Base-by-base conservation (phyloP, 2,797 vertebrate species). In the Sparidentex hasta region DNA sequence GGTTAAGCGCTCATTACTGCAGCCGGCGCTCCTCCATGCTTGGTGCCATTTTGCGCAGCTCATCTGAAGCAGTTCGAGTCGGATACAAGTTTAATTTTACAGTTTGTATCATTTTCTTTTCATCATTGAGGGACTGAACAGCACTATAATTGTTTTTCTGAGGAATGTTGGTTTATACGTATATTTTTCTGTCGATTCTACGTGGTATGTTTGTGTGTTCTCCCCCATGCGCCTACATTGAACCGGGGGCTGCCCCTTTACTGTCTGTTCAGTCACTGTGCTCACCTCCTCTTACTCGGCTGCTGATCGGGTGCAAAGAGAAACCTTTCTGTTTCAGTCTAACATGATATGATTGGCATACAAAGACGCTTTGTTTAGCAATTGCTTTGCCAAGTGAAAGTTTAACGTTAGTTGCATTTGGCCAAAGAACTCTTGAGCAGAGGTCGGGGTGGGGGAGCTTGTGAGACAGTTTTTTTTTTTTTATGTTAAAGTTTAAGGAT, bases 151-250 rank as follows among this genome's bases (percentile, higher is more conserved):
- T 33, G 65, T 80, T 82, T 84, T 82, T 82, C 76, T 80, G 84
- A 90, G 72, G 87, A 91, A 89, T 90, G 83, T 93, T 56, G 11
- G 51, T 84, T 80, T 84, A 65, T 69, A 79, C 47, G 58, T 85
- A 44, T 82, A 72, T 90, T 80, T 82, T 71, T 56, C 13, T 64
- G 50, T 6, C n/a, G 52, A 51, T 33, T 72, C 14, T 70, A 50
- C 62, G 55, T 71, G 55, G 69, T 62, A 12, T 81, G 67, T 71
- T 43, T 81, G 74, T 66, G 51, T 74, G 59, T 80, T 43, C 56
- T 65, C 74, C 72, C 27, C 79, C 13, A 20, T 68, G 50, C 74
- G 12, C 86, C 85, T 81, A 87, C 18, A 71, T 20, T 68, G 4
- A 79, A 65, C 74, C 4, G 64, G 75, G 75, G 46, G 67, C 9